phyloP scores from a whole-genome alignment of 2,797 vertebrate genomes.

The Phrynocephalus vlangalii region DNA sequence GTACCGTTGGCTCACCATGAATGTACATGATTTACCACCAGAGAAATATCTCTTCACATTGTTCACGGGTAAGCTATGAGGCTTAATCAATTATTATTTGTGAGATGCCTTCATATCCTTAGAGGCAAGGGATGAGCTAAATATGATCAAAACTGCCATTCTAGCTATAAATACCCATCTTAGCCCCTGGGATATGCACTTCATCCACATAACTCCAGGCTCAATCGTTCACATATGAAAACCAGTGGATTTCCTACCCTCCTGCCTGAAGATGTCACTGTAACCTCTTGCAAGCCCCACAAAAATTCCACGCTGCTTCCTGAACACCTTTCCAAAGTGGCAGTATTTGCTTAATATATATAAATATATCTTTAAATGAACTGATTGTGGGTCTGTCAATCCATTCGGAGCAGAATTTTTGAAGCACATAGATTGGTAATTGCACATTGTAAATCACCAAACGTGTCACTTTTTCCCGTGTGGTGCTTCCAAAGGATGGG shows the following conservation, averaged over 20 bases:
- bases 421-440: not conserved
- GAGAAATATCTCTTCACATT: not conserved
- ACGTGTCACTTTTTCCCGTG: too few species aligned
- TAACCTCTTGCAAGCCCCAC: slow-evolving; percentile 35
- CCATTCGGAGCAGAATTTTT: not conserved
- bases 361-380: not conserved
- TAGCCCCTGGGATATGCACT: fast-evolving
- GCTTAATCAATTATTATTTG: not conserved
- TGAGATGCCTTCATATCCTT: fast-evolving
- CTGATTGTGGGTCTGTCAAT: fast-evolving
- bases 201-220: not conserved
- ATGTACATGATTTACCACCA: not conserved
- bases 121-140: not conserved
- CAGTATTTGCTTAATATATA: not conserved
- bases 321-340: not conserved
- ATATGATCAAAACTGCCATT: fast-evolving
- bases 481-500: too few species aligned
- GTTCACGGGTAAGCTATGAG: not conserved
- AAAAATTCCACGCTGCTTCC: not conserved
- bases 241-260: slow-evolving; percentile 20
- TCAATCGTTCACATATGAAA: not conserved
- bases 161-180: not conserved
- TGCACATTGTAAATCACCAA: not conserved
- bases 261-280: slow-evolving; percentile 73
- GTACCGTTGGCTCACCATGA: not conserved